These are phyloP conservation scores for Drepana falcataria DNA, from an alignment of 2,888 invertebrate species.

Conservation along the genomic window DNA sequence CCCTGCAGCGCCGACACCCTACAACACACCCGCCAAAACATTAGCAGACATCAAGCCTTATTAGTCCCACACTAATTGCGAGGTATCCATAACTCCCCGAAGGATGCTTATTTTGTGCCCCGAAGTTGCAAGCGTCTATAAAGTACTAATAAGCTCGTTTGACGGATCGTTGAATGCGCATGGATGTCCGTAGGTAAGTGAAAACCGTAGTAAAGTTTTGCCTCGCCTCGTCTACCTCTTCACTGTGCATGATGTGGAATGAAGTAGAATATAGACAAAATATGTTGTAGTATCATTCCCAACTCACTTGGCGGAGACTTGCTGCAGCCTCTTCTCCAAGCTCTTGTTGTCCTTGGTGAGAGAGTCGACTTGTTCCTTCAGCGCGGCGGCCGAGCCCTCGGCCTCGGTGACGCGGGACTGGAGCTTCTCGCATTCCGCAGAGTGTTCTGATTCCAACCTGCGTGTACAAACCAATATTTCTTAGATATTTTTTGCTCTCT, in stretches of 20 bases:
- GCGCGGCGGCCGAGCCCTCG: slow-evolving; percentile 60
- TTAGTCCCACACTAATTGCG: too few relatives aligned
- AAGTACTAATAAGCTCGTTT: too few relatives aligned
- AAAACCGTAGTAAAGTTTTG: too few relatives aligned
- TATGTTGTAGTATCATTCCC: neutral
- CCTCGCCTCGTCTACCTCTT: too few relatives aligned
- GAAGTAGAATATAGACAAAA: too few relatives aligned
- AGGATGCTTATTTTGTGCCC: too few relatives aligned
- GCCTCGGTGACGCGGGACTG: slow-evolving; percentile 71
- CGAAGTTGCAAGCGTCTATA: too few relatives aligned
- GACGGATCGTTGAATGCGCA: too few relatives aligned
- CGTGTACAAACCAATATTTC: slow-evolving; percentile 1
- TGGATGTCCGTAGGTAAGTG: too few relatives aligned
- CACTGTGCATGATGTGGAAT: too few relatives aligned
- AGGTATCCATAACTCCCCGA: too few relatives aligned
- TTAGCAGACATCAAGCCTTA: neutral
- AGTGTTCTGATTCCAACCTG: slow-evolving; percentile 67
- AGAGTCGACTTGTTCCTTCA: slow-evolving; percentile 69
- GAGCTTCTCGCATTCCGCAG: slow-evolving; percentile 75
- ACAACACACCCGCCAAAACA: slow-evolving; percentile 9
- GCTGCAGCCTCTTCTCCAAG: slow-evolving; percentile 84
- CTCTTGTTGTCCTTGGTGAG: slow-evolving; percentile 82
- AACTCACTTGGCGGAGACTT: slow-evolving; percentile 79
- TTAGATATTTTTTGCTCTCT: too few relatives aligned
- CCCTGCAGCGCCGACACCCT: slow-evolving; percentile 82